A percentile compares a stretch with the other conserved stretches of the same genome.
phyloP scores from a whole-genome alignment of 2,888 invertebrate genomes.

The Caradrina clavipalpis region DNA sequence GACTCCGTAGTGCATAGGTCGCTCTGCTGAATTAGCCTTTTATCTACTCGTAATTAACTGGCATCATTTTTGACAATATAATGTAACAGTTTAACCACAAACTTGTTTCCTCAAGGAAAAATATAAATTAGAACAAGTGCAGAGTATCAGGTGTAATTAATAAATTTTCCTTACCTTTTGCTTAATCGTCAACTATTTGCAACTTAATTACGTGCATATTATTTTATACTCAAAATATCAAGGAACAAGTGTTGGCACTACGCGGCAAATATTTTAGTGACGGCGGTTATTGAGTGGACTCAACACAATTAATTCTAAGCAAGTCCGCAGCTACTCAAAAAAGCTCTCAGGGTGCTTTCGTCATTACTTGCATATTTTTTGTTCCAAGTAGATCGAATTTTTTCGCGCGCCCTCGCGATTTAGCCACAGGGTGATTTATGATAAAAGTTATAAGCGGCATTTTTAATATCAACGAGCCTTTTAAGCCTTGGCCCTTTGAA shows the following conservation, averaged over 20 bases:
- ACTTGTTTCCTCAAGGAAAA: conserved; percentile 10
- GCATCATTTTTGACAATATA: conserved; percentile 2
- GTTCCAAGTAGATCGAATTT: conserved; percentile 82
- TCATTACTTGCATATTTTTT: conserved; percentile 91
- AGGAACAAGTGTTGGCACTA: conserved; percentile 43
- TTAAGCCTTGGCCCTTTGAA: conserved; percentile 83
- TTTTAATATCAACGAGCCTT: conserved; percentile 90
- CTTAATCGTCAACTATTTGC: neutral
- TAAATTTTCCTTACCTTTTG: conserved; percentile 21
- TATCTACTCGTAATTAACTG: neutral
- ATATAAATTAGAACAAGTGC: neutral
- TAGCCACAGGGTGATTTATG: conserved; percentile 89
- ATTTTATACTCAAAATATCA: conserved; percentile 1
- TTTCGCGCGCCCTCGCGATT: conserved; percentile 87
- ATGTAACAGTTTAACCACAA: conserved; percentile 3
- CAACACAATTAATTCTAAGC: conserved; percentile 87
- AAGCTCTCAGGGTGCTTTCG: conserved; percentile 88
- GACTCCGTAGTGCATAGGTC: too few species aligned
- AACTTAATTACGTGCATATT: neutral
- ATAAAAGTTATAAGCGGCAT: conserved; percentile 87
- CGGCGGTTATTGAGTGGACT: conserved; percentile 57
- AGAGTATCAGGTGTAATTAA: neutral
- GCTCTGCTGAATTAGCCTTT: neutral
- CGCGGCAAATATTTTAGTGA: conserved; percentile 49
- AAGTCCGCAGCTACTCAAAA: conserved; percentile 83